phyloP scores from a whole-genome alignment of 2,888 invertebrate species.

The Tillus elongatus region DNA sequence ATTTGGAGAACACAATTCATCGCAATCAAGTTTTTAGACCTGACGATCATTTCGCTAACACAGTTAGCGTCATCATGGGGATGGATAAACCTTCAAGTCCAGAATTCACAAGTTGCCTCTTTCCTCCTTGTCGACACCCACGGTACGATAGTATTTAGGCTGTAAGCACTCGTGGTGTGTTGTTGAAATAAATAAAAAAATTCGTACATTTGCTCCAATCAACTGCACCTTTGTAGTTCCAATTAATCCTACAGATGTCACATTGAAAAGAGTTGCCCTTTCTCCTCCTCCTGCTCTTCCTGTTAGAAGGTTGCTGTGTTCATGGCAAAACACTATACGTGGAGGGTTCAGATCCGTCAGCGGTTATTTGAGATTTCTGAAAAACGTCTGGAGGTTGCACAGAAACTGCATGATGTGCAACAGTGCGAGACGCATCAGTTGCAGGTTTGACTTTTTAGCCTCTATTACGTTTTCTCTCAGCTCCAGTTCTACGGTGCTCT shows the following conservation, averaged over 20 bases:
- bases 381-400: conserved; percentile 1
- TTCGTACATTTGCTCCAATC: conserved; percentile 7
- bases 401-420: conserved; percentile 5
- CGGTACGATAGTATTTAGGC: no score
- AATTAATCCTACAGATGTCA: conserved; percentile 5
- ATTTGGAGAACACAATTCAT: no score
- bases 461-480: conserved; percentile 6
- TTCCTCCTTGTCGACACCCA: no score
- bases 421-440: conserved; percentile 1
- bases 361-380: conserved; percentile 5
- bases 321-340: conserved; percentile 2
- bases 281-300: conserved; percentile 4
- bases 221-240: conserved; percentile 6
- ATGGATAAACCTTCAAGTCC: no score
- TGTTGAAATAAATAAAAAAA: no score
- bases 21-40: no score
- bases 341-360: conserved; percentile 3
- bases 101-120: no score
- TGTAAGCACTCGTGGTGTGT: no score
- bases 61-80: no score
- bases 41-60: no score
- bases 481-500: conserved; percentile 6
- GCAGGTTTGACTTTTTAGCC: conserved; percentile 6
- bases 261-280: no score
- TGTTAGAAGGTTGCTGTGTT: conserved; percentile 4